Base-by-base conservation (phyloP, 2,888 invertebrate genomes). In the Bembecia ichneumoniformis region DNA sequence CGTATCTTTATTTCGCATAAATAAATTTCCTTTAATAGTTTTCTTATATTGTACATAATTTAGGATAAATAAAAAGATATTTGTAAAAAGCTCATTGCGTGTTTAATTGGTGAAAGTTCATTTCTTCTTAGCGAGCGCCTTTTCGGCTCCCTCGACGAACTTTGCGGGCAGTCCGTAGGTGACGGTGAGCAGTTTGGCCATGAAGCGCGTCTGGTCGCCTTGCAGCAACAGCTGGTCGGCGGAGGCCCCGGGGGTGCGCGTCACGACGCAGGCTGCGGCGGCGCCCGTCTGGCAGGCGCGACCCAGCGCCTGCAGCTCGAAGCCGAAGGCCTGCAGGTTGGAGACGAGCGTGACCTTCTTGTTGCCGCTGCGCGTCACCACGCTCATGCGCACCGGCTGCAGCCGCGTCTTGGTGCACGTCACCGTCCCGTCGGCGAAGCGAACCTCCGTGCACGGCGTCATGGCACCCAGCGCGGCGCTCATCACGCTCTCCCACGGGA, bases 311-410 rank as follows among this genome's bases (percentile, higher is more conserved):
- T 89, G 78, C 52, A 95, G 87, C 61, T 91, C 92, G 62, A 98
- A 94, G 28, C 97, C 96, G 78, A 92, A 98, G 52, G 91, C 82
- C 69, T 96, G 95, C 66, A 98, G 88, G 82, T 98, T 97, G 60
- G 95, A 95, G 2, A 98, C 91, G 48, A 97, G 77, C 1, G 98
- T 98, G 49, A 95, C 94, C 89, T 96, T 96, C 74, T 97, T 97
- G 72, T 96, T 96, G 16, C 95, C 94, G 16, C 93, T 91, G 52
- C 97, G 83, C n/a, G 91, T 91, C 15, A 90, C 92, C 4, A 96
- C 90, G 13, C 90, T 90, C 82, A 97, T 92, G 59, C 90, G 91
- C 58, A 97, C 91, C 3, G 94, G 92, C 35, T 93, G 92, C 47
- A 96, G 86, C 71, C 92, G 92, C 46, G 92, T 91, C 67, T 92